These are phyloP conservation scores for Solenopsis fugax DNA, from an alignment of 1,140 invertebrate genomes.

Conservation along the genomic window DNA sequence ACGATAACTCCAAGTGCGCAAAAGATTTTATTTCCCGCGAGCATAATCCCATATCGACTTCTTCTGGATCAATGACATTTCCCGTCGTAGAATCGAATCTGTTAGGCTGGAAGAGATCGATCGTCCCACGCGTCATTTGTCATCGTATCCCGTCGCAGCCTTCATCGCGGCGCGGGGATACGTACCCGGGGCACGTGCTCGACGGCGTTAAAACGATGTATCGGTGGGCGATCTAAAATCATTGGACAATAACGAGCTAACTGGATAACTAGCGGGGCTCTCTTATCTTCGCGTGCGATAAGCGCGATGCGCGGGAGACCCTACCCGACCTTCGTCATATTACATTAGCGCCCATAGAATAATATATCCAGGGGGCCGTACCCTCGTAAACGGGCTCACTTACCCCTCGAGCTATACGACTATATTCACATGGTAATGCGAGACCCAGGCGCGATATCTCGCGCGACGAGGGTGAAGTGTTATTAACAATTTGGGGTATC, in stretches of 20 bases:
- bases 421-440: conserved; percentile 86
- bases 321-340: conserved; percentile 80
- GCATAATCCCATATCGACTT: conserved; percentile 54
- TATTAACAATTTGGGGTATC: conserved; percentile 85
- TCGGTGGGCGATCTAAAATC: conserved; percentile 85
- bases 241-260: conserved; percentile 86
- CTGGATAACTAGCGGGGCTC: conserved; percentile 85
- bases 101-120: conserved; percentile 78
- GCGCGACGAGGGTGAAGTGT: conserved; percentile 81
- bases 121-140: conserved; percentile 82
- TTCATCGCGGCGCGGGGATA: neutral
- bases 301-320: conserved; percentile 69
- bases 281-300: conserved; percentile 84
- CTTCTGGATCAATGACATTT: conserved; percentile 58
- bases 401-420: conserved; percentile 73
- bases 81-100: conserved; percentile 68
- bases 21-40: conserved; percentile 11
- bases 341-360: conserved; percentile 85
- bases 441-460: conserved; percentile 81
- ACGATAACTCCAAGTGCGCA: neutral
- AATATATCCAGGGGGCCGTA: conserved; percentile 82
- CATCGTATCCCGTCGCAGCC: conserved; percentile 81
- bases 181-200: conserved; percentile 64
- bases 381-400: conserved; percentile 74
- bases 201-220: conserved; percentile 78